Base-by-base conservation (phyloP, 2,888 invertebrate species). In the Biston stratarius region DNA sequence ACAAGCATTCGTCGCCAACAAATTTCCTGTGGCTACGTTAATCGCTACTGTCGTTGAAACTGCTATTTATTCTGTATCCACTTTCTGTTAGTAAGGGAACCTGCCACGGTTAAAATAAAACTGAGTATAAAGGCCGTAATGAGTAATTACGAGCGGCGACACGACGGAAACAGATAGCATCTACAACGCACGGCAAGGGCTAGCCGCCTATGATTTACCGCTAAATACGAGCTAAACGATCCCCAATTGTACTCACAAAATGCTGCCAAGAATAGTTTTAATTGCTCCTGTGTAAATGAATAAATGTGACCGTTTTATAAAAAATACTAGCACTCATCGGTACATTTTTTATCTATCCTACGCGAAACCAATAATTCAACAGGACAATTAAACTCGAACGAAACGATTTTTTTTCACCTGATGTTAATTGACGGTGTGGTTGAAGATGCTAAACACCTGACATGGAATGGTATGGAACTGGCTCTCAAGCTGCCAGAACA, bases 111-210 rank as follows among this genome's bases (percentile, higher is more conserved):
- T 45, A 51, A 51, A 57, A 58, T 64, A 59, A 68, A 70, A 69
- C 61, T 72, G 74, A 85, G 82, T 87, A 86, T 87, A 85, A 85
- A 85, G 85, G 82, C 78, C 82, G 85, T 87, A 89, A 87, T 85
- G 86, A 89, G 89, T 88, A 91, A 91, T 92, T 86, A 89, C 77
- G 79, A 77, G 77, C 79, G 82, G 81, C 82, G 83, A 81, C 82
- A 83, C 79, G 78, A 82, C 84, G 91, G 91, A 91, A 87, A 78
- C 80, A 80, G 91, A 91, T 91, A 88, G 45, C 75, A 91, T 91
- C 91, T 87, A 81, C 83, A 83, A 72, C 78, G 80, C 78, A 69
- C 77, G 45, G 64, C 67, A 58, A 78, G 77, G 78, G 72, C 71
- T 71, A 73, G 77, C 75, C 87, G 77, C 76, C 87, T 86, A 88